These are phyloP conservation scores for Leucoraja ocellata DNA, from an alignment of 2,797 vertebrate genomes.

Conservation along the genomic window DNA sequence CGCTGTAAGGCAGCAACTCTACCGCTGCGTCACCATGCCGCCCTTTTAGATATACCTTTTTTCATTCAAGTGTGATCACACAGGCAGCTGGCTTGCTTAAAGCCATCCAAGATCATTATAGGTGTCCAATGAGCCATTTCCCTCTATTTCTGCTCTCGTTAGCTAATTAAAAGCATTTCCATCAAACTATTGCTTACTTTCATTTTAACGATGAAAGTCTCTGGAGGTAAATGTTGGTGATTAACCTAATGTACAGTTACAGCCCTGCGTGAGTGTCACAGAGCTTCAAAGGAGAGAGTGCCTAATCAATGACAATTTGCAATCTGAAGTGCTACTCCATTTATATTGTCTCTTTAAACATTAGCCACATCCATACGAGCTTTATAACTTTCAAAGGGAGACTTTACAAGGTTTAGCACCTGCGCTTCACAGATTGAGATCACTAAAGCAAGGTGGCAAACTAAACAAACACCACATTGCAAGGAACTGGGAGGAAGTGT, in stretches of 20 bases:
- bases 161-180: not conserved
- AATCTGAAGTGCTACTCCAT: not conserved
- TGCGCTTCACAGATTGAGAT: not conserved
- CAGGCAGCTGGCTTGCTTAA: not conserved
- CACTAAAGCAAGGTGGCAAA: not conserved
- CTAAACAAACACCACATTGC: not conserved
- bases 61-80: not conserved
- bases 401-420: not conserved
- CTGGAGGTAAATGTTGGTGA: not conserved
- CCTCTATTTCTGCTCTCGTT: not conserved
- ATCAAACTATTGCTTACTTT: not conserved
- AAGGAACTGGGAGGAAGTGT: too few relatives aligned
- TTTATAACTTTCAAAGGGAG: not conserved
- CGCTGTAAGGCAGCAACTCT: too few relatives aligned
- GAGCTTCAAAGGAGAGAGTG: not conserved
- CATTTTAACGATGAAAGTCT: not conserved
- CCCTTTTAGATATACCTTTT: not conserved
- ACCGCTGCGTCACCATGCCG: not conserved
- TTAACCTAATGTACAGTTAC: not conserved
- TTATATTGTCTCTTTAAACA: not conserved
- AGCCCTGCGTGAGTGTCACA: not conserved
- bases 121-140: not conserved
- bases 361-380: not conserved
- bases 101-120: not conserved
- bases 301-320: slow-evolving; percentile 12